phyloP scores from a whole-genome alignment of 1,140 invertebrate species.

The Phthorimaea operculella region DNA sequence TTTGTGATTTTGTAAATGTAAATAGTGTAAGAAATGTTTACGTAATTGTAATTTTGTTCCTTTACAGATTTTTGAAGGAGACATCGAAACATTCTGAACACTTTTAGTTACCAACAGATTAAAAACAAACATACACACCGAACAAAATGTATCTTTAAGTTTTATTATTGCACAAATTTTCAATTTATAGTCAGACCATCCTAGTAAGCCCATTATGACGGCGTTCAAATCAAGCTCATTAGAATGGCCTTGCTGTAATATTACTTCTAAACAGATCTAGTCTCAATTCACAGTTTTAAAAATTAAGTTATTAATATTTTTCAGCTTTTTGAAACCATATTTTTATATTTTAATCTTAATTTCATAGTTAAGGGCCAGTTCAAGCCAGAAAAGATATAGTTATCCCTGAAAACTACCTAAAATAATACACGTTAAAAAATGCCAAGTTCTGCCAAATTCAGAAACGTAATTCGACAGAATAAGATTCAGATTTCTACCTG shows the following conservation, averaged over 20 bases:
- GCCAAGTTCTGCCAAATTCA: too few species aligned
- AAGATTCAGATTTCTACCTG: too few species aligned
- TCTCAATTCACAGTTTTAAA: constrained; percentile 62
- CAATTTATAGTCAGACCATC: too few species aligned
- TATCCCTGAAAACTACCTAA: too few species aligned
- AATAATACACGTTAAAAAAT: too few species aligned
- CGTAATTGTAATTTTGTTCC: not conserved
- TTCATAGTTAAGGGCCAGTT: not conserved
- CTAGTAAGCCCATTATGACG: too few species aligned
- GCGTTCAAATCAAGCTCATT: too few species aligned
- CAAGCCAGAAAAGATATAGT: too few species aligned
- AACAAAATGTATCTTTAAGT: constrained; percentile 12
- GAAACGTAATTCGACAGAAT: too few species aligned
- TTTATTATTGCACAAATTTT: constrained; percentile 13
- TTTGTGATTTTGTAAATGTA: too few species aligned
- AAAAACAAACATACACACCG: constrained; percentile 11
- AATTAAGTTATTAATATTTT: constrained; percentile 43
- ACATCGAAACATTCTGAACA: constrained; percentile 17
- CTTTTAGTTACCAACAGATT: constrained; percentile 35
- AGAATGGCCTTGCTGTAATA: too few species aligned
- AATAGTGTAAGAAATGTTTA: not conserved
- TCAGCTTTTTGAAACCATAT: constrained; percentile 15
- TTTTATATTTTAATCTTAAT: not conserved
- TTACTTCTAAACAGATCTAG: constrained; percentile 54
- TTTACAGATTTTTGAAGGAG: constrained; percentile 46